Evolutionary conservation across 2,797 vertebrate species (phyloP).

Genomic region (Potorous gilbertii): DNA sequence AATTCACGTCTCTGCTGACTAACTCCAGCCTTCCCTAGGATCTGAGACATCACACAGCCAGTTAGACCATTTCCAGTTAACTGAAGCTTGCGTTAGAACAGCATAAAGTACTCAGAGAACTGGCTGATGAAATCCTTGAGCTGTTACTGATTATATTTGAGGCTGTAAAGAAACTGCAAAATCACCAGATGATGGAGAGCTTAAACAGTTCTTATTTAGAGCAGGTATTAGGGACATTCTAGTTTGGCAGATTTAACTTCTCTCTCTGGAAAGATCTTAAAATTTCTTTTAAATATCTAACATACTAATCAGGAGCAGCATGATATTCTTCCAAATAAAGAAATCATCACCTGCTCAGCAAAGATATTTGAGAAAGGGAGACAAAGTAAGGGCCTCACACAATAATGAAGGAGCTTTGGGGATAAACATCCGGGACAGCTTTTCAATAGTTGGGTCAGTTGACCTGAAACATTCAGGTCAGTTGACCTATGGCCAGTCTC

Average conservation of each 20-base stretch:
- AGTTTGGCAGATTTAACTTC: neutral
- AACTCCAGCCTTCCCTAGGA: neutral
- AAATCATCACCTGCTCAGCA: neutral
- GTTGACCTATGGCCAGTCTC: neutral
- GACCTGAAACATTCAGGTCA: slow-evolving; percentile 4
- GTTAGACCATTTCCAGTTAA: neutral
- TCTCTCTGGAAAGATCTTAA: neutral
- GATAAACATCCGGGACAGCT: neutral
- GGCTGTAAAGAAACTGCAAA: slow-evolving; percentile 30
- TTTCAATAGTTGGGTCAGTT: neutral
- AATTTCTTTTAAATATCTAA: neutral
- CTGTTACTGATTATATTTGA: slow-evolving; percentile 5
- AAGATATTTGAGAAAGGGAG: neutral
- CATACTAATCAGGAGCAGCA: neutral
- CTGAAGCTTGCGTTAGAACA: neutral
- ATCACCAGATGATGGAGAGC: slow-evolving; percentile 5
- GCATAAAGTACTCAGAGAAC: slow-evolving; percentile 19
- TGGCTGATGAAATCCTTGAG: neutral
- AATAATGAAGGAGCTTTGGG: neutral
- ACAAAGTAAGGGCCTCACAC: neutral
- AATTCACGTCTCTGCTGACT: neutral
- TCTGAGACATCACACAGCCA: neutral
- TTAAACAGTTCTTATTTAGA: neutral
- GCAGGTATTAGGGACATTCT: neutral
- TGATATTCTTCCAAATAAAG: neutral